phyloP scores from a whole-genome alignment of 2,113 vertebrate genomes.

The Oryzias celebensis region DNA sequence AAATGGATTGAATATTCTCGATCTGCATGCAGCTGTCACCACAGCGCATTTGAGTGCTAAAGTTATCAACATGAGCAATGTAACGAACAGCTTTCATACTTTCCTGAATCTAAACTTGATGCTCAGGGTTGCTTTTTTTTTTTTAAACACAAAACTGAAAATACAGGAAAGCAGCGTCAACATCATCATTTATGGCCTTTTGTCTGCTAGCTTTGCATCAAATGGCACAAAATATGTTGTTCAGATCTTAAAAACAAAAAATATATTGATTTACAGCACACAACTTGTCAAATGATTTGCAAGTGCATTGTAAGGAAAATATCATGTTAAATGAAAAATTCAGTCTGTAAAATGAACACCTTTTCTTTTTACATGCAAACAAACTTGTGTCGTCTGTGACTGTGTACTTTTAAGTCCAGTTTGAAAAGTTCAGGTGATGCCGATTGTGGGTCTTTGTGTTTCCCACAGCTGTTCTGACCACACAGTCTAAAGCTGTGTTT shows the following conservation, averaged over 20 bases:
- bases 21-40: slow-evolving; percentile 16
- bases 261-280: too few relatives aligned
- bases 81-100: not conserved
- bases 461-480: slow-evolving; percentile 1
- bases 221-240: not conserved
- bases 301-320: too few relatives aligned
- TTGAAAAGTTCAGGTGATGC: not conserved
- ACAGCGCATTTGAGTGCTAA: slow-evolving; percentile 1
- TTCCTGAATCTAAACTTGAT: slow-evolving; percentile 18
- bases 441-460: too few relatives aligned
- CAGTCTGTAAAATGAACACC: too few relatives aligned
- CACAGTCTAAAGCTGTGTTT: slow-evolving; percentile 28
- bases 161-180: slow-evolving; percentile 13
- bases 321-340: too few relatives aligned
- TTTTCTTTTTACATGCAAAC: too few relatives aligned
- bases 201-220: not conserved
- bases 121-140: slow-evolving; percentile 37
- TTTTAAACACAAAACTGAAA: not conserved
- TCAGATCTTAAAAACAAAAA: too few relatives aligned
- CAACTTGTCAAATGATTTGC: too few relatives aligned
- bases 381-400: too few relatives aligned
- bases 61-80: not conserved
- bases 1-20: too few relatives aligned
- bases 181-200: not conserved
- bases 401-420: not conserved